These are phyloP conservation scores for Erynnis tages DNA, from an alignment of 2,888 invertebrate genomes.

Conservation along the genomic window DNA sequence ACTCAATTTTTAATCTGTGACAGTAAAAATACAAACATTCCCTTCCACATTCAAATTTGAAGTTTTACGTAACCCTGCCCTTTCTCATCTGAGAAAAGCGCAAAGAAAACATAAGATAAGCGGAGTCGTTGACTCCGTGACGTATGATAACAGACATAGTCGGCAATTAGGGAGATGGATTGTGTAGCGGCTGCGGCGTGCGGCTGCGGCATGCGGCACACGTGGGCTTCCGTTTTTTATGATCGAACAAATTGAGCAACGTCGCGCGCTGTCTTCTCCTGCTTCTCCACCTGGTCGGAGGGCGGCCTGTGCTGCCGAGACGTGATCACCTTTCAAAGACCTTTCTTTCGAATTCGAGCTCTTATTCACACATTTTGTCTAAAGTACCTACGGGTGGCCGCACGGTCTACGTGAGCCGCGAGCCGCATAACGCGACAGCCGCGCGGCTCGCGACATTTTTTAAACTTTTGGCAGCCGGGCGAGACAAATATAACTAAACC, in stretches of 20 bases:
- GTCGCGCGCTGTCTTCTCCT: too few relatives aligned
- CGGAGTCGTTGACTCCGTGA: conserved; percentile 45
- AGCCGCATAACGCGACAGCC: conserved; percentile 3
- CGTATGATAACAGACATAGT: conserved; percentile 40
- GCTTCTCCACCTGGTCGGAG: too few relatives aligned
- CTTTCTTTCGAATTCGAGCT: too few relatives aligned
- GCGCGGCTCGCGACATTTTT: conserved; percentile 1
- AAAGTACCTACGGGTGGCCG: not conserved
- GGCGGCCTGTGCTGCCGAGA: too few relatives aligned
- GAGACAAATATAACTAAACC: conserved; percentile 10
- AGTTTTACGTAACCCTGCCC: too few relatives aligned
- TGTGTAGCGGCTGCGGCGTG: conserved; percentile 8
- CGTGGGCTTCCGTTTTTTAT: too few relatives aligned
- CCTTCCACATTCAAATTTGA: too few relatives aligned
- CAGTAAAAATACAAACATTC: too few relatives aligned
- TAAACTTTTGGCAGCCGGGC: conserved; percentile 14
- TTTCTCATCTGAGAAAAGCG: conserved; percentile 24
- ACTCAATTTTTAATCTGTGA: too few relatives aligned
- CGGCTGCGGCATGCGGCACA: not conserved
- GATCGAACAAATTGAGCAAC: too few relatives aligned
- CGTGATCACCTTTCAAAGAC: too few relatives aligned
- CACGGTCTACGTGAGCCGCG: conserved; percentile 2
- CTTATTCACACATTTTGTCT: too few relatives aligned
- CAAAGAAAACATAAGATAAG: conserved; percentile 32
- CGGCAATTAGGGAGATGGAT: conserved; percentile 46